Base-by-base conservation (phyloP, 2,113 vertebrate species). In the Alouatta palliata region DNA sequence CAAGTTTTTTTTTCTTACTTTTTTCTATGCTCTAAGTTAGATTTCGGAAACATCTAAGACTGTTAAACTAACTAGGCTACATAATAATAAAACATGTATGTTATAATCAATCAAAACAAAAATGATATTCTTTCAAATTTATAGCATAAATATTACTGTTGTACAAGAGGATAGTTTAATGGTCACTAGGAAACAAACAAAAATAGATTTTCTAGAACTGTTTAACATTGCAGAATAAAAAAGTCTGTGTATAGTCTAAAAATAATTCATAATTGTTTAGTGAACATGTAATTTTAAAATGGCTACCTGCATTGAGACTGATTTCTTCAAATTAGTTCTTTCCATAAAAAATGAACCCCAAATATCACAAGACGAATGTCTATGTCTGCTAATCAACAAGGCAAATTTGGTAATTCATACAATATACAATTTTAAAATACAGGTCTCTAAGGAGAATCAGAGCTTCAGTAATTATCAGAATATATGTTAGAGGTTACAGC, bases 221-320 rank as follows among this genome's bases (percentile, higher is more conserved):
- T 85, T 89, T 96, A 91, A 94, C 97, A 82, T 2, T 77, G 35
- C 16, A 91, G 52, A 87, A 83, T 32, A 94, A 68, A 71, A 93
- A 79, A 66, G 35, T 61, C 32, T 66, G 93, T 52, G 12, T 8
- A 87, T 12, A 54, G 40, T 75, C 71, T 43, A 85, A 95, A 96
- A 87, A 70, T 89, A 87, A 96, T 35, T 52, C 61, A 73, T 85
- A 90, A 86, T n/a, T 79, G 23, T 43, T 87, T 94, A 90, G 47
- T 21, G 37, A 85, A 40, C 68, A 79, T 95, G 19, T 88, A 87
- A 76, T 75, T 92, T 43, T 91, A 84, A 93, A 95, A 82, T 92
- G 58, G 11, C 75, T 84, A 68, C 27, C 47, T 56, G 19, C 70
- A 94, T 19, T 85, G 27, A 90, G 64, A 90, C 16, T 45, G 40